A percentile compares a stretch with the other conserved stretches of the same genome.
Conservation (phyloP, 1,140 invertebrate genomes). For the Drosophila subpulchrella region DNA sequence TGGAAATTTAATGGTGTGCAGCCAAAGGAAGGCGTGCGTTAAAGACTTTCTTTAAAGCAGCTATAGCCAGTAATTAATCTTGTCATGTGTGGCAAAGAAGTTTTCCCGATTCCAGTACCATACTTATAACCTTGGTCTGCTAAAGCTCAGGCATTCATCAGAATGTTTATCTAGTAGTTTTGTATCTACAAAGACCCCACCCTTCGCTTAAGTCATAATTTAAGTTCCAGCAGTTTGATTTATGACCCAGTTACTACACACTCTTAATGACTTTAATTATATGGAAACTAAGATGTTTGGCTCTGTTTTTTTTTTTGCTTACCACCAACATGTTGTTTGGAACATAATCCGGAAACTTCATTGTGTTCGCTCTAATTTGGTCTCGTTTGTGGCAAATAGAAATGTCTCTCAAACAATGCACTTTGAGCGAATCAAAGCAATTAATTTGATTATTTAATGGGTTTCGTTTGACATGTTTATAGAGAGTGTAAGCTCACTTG, state of each 20-base stretch:
- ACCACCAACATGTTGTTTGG: constrained; percentile 83
- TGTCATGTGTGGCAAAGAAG: constrained; percentile 11
- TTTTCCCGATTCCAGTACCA: constrained; percentile 1
- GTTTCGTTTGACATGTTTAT: constrained; percentile 63
- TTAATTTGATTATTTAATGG: constrained; percentile 68
- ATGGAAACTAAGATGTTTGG: constrained; percentile 32
- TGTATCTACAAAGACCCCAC: background rate
- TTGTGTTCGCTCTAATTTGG: constrained; percentile 47
- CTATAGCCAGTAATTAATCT: constrained; percentile 33
- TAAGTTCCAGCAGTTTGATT: constrained; percentile 57
- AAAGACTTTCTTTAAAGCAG: constrained; percentile 39
- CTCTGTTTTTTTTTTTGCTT: constrained; percentile 50
- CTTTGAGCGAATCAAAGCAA: constrained; percentile 64
- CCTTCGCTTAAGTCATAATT: constrained; percentile 43
- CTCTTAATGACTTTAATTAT: constrained; percentile 55
- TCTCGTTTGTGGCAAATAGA: constrained; percentile 52
- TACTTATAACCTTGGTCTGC: constrained; percentile 15
- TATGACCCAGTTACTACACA: constrained; percentile 52
- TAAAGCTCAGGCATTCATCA: constrained; percentile 18
- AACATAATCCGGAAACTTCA: constrained; percentile 83
- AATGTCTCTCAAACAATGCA: constrained; percentile 63
- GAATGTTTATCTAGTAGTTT: constrained; percentile 21
- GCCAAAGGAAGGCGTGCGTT: constrained; percentile 49
- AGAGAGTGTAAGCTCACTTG: constrained; percentile 35
- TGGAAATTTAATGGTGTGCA: constrained; percentile 71